Evolutionary conservation across 1,140 invertebrate genomes (phyloP), one percentile per base, ranked within the genome.

Genomic region (Lepidostoma basale): DNA sequence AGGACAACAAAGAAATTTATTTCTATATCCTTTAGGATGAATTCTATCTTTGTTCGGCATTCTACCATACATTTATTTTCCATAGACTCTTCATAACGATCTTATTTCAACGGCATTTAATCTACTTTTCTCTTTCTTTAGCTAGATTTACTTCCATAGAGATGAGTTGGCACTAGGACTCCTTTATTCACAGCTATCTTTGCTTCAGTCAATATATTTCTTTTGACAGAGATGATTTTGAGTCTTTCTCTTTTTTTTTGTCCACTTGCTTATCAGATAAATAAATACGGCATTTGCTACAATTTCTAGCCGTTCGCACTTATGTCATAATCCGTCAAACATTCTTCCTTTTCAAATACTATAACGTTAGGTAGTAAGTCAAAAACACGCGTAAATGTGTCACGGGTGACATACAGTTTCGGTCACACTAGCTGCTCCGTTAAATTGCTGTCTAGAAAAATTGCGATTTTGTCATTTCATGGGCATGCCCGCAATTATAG

Each of bases 391-490:
- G 22, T 20, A 9, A 10, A 22, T 22, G 20, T 23, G 45, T 49
- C 45, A 49, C 45, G 45, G 45, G 45, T 49, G 45, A 49, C 6
- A 12, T 22, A 22, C 20, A 10, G 44, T 18, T 25, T 49, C 8
- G 45, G 22, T 49, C 45, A 49, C 45, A 49, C 45, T 22, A n/a
- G 20, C n/a, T 49, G 45, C 18, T 23, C 23, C 45, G 45, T 18
- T 3, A 49, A 49, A 49, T 49, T 49, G n/a, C 25, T 10, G 20
- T 22, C 16, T 18, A 47, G 22, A 47, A 49, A 49, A 49, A 23
- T 3, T 12, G 9, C 10, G 9, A n/a, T 3, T 36, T 36, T 9
- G 33, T 36, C 33, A n/a, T 36, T 9, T 36, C 33, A 5, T 6
- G 33, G 14, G 33, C 33, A n/a, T 9, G 33, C 14, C 14, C 33